These are phyloP conservation scores for Idaea aversata DNA, from an alignment of 2,888 invertebrate species.

Conservation along the genomic window DNA sequence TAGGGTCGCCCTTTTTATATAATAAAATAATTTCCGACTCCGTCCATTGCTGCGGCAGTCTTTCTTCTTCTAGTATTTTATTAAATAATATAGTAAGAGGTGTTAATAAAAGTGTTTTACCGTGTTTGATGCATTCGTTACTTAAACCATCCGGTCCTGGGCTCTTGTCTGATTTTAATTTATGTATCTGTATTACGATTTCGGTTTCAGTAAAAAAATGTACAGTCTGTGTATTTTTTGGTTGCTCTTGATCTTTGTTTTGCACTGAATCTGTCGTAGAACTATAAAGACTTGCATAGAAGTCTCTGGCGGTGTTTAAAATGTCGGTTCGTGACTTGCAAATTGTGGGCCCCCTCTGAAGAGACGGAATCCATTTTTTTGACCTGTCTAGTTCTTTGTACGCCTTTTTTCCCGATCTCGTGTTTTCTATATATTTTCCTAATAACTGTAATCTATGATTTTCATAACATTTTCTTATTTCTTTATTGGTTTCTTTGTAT, in stretches of 20 bases:
- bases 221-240: not conserved
- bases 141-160: no score
- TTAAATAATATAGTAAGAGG: conserved; percentile 8
- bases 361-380: conserved; percentile 18
- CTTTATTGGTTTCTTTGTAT: no score
- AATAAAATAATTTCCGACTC: conserved; percentile 15
- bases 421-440: conserved; percentile 12
- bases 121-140: conserved; percentile 10
- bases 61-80: conserved; percentile 13
- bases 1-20: no score
- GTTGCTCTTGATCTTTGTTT: not conserved
- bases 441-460: no score
- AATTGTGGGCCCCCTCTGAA: conserved; percentile 8
- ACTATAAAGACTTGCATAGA: conserved; percentile 11
- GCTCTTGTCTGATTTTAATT: no score
- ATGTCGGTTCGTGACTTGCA: conserved; percentile 8
- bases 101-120: conserved; percentile 5
- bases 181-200: conserved; percentile 9
- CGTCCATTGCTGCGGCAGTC: conserved; percentile 15
- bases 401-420: conserved; percentile 16
- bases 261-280: not conserved
- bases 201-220: conserved; percentile 5
- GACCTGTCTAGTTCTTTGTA: conserved; percentile 16
- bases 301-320: conserved; percentile 12
- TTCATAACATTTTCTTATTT: no score